Evolutionary conservation across 2,113 vertebrate species (phyloP), one percentile per base, ranked within the genome.

Genomic region (Strigops habroptila): DNA sequence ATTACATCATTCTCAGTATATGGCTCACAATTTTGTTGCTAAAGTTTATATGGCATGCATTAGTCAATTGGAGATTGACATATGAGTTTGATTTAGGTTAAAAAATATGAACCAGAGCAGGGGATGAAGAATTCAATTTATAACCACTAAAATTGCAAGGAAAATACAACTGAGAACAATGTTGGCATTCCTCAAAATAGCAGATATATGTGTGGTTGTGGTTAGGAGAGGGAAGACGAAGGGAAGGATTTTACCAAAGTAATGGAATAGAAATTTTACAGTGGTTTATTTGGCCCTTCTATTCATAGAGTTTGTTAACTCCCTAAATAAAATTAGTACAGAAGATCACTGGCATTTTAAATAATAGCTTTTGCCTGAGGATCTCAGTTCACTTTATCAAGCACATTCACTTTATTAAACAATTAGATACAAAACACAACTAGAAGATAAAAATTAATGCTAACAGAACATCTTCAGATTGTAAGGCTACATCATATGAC

Each of bases 161-260:
- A 95, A 95, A 96, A 90, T 91, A 91, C 85, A 86, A 83, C 39
- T 0, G 10, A 96, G 90, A 96, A 96, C 88, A 96, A 96, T 93
- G 82, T 59, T 94, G 93, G 95, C 93, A 82, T 96, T 96, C 93
- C 96, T 95, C 92, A 94, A 93, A 97, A 94, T 86, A 93, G 92
- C 82, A 94, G 69, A 96, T 94, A 49, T 68, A 86, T 79, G 73
- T 76, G 86, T 94, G 88, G 76, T 41, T 96, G 95, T 88, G 93
- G 95, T 84, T 75, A 65, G 41, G 65, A 86, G 60, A 60, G 46
- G 69, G 75, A 91, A 46, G 82, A 68, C 77, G 93, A 93, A 95
- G 46, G 18, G 55, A 35, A 91, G 41, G 86, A 95, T 82, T 96
- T 97, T 96, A n/a, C 88, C 90, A 86, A 76, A 93, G 92, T 78